Percentiles rank a stretch among this genome's conserved stretches.
Conservation (phyloP, 2,888 invertebrate species). For the Scaptomyza parva region DNA sequence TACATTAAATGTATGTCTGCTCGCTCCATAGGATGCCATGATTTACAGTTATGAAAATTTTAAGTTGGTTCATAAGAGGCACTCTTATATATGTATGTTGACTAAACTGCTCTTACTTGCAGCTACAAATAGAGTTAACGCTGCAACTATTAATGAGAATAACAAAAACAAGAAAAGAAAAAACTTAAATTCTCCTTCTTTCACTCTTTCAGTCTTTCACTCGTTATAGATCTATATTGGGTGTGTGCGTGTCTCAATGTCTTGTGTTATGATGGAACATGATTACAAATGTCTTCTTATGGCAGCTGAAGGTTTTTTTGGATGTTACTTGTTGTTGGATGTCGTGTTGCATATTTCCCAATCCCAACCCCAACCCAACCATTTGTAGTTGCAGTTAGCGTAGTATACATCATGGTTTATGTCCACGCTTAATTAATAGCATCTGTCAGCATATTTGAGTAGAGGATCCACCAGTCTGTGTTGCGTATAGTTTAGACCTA, state of each 20-base stretch:
- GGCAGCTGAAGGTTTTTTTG: constrained; percentile 52
- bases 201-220: constrained; percentile 3
- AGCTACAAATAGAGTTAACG: constrained; percentile 41
- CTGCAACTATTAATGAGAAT: constrained; percentile 22
- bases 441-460: constrained; percentile 75
- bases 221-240: constrained; percentile 6
- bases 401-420: constrained; percentile 35
- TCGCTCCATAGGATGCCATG: constrained; percentile 72
- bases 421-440: constrained; percentile 74
- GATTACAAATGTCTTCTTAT: constrained; percentile 79
- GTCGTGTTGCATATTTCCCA: constrained; percentile 49
- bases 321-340: constrained; percentile 10
- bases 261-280: constrained; percentile 77
- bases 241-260: constrained; percentile 58
- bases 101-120: constrained; percentile 36
- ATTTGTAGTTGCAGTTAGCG: constrained; percentile 43
- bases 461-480: constrained; percentile 60
- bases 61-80: constrained; percentile 80
- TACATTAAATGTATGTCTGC: constrained; percentile 32
- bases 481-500: constrained; percentile 53
- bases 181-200: constrained; percentile 1
- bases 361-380: constrained; percentile 39
- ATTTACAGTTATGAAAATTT: constrained; percentile 80
- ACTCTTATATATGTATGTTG: constrained; percentile 16
- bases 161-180: constrained; percentile 1